These are phyloP conservation scores for Cheilosia pagana DNA, from an alignment of 2,888 invertebrate genomes.

Conservation along the genomic window DNA sequence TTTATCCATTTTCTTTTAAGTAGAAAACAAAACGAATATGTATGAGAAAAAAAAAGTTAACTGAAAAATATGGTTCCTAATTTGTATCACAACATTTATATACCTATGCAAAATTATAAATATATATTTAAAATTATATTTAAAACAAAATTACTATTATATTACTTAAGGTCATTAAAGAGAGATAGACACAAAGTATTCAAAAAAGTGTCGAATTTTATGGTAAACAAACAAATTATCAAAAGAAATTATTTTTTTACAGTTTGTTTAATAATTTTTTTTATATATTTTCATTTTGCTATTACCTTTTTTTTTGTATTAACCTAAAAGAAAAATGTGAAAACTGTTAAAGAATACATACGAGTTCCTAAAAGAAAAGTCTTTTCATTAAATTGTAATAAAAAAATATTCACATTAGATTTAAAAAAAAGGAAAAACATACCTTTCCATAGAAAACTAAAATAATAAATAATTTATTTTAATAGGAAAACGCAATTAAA, in stretches of 20 bases:
- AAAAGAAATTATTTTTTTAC: conserved; percentile 43
- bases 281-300: conserved; percentile 4
- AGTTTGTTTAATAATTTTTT: conserved; percentile 24
- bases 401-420: conserved; percentile 42
- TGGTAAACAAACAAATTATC: conserved; percentile 26
- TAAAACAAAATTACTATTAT: conserved; percentile 46
- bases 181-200: conserved; percentile 66
- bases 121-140: conserved; percentile 64
- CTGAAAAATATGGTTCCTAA: conserved; percentile 73
- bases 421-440: conserved; percentile 28
- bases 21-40: conserved; percentile 31
- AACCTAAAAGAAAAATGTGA: neutral
- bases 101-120: conserved; percentile 54
- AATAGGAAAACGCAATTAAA: conserved; percentile 47
- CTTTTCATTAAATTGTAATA: conserved; percentile 42
- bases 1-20: conserved; percentile 41
- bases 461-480: conserved; percentile 45
- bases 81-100: conserved; percentile 72
- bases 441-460: conserved; percentile 23
- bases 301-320: conserved; percentile 13
- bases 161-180: conserved; percentile 53
- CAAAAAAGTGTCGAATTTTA: conserved; percentile 53
- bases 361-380: conserved; percentile 65
- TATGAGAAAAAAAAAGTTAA: conserved; percentile 49
- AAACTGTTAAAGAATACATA: conserved; percentile 41